Evolutionary conservation across 2,888 invertebrate genomes (phyloP).

Genomic region (Heliconius erato): DNA sequence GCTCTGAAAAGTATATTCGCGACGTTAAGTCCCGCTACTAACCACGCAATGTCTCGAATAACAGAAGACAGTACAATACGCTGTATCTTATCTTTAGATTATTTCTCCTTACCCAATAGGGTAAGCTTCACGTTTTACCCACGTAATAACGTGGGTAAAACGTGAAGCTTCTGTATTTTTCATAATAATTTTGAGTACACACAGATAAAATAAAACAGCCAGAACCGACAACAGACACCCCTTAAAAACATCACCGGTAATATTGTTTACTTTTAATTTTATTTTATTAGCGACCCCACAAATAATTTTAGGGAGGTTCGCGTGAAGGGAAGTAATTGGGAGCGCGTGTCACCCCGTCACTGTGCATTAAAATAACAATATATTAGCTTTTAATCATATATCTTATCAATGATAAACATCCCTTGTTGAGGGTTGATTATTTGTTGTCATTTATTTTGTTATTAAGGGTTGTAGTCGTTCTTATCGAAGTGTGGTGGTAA

Average conservation of each 20-base stretch:
- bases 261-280: constrained; percentile 42
- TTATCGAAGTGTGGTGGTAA: not conserved
- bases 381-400: constrained; percentile 41
- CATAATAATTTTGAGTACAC: not conserved
- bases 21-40: no score
- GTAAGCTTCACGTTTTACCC: no score
- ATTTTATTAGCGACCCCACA: constrained; percentile 43
- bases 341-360: constrained; percentile 51
- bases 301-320: constrained; percentile 28
- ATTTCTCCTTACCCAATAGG: no score
- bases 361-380: constrained; percentile 20
- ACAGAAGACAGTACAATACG: no score
- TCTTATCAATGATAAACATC: constrained; percentile 42
- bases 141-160: not conserved
- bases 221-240: constrained; percentile 16
- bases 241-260: constrained; percentile 34
- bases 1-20: no score
- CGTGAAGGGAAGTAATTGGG: constrained; percentile 51
- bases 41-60: no score
- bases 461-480: not conserved
- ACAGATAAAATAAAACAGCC: not conserved
- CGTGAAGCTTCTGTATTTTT: not conserved
- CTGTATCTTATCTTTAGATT: no score
- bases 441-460: constrained; percentile 1
- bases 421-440: not conserved